Percentiles rank a stretch among this genome's conserved stretches.
Conservation (phyloP, 2,113 vertebrate genomes). For the Proterorhinus semilunaris region DNA sequence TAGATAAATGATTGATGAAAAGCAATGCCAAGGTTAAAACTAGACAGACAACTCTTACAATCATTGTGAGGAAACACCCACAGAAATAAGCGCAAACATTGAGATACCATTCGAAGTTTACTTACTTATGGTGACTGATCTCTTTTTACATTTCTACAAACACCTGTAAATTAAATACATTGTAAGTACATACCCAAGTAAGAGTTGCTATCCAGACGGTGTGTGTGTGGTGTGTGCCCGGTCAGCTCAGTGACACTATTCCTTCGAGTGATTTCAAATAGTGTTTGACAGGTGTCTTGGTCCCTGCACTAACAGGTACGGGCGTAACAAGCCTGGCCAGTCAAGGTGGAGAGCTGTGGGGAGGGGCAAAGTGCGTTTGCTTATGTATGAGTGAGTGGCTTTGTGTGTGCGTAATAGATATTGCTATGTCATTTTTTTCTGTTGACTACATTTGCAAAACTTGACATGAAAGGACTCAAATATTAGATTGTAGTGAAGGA, state of each 20-base stretch:
- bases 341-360: slow-evolving; percentile 57
- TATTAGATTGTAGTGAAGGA: neutral
- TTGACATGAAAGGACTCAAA: slow-evolving; percentile 31
- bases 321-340: slow-evolving; percentile 72
- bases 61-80: slow-evolving; percentile 33
- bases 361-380: slow-evolving; percentile 51
- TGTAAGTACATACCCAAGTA: neutral
- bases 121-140: slow-evolving; percentile 1
- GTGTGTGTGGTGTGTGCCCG: slow-evolving; percentile 2
- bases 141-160: neutral
- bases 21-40: slow-evolving; percentile 14
- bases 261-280: slow-evolving; percentile 19
- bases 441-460: slow-evolving; percentile 45
- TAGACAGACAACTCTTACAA: slow-evolving; percentile 14
- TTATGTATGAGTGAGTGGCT: slow-evolving; percentile 1
- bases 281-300: slow-evolving; percentile 62
- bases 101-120: slow-evolving; percentile 2
- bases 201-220: slow-evolving; percentile 21
- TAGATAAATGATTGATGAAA: slow-evolving; percentile 54
- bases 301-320: slow-evolving; percentile 54
- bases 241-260: slow-evolving; percentile 11
- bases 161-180: neutral
- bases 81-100: slow-evolving; percentile 40
- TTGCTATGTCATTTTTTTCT: slow-evolving; percentile 48
- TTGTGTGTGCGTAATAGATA: slow-evolving; percentile 16